Evolutionary conservation across 2,888 invertebrate genomes (phyloP).

Genomic region (Seira ritae): DNA sequence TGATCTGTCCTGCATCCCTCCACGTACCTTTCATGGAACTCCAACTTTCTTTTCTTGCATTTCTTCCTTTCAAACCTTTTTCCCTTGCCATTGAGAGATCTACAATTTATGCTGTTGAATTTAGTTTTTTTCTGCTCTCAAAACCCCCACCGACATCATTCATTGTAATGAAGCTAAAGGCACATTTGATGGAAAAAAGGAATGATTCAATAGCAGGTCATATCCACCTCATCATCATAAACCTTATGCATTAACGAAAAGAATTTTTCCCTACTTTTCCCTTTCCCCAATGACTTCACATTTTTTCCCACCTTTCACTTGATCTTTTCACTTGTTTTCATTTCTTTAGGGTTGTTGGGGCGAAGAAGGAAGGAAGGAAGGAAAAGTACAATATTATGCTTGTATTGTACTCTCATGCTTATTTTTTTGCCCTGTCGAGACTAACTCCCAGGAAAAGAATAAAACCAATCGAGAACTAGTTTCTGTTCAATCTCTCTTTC

Average conservation of each 20-base stretch:
- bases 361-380: too few relatives aligned
- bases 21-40: too few relatives aligned
- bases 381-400: too few relatives aligned
- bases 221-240: too few relatives aligned
- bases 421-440: constrained; percentile 20
- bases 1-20: too few relatives aligned
- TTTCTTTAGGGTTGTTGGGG: neutral
- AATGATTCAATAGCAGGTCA: too few relatives aligned
- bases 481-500: constrained; percentile 11
- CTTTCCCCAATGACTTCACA: neutral
- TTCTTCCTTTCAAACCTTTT: too few relatives aligned
- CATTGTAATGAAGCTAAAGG: constrained; percentile 39
- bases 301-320: constrained; percentile 8
- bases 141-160: constrained; percentile 38
- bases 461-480: constrained; percentile 31
- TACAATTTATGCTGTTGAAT: too few relatives aligned
- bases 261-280: neutral
- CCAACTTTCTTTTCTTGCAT: too few relatives aligned
- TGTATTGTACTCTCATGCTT: neutral
- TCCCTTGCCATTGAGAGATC: too few relatives aligned
- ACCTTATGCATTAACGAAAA: too few relatives aligned
- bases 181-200: neutral
- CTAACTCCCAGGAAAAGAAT: neutral
- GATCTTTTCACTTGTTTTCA: neutral
- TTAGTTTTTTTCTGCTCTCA: constrained; percentile 12